These are phyloP conservation scores for Lamellibrachia luymesi DNA, from an alignment of 1,140 invertebrate species.

Conservation along the genomic window DNA sequence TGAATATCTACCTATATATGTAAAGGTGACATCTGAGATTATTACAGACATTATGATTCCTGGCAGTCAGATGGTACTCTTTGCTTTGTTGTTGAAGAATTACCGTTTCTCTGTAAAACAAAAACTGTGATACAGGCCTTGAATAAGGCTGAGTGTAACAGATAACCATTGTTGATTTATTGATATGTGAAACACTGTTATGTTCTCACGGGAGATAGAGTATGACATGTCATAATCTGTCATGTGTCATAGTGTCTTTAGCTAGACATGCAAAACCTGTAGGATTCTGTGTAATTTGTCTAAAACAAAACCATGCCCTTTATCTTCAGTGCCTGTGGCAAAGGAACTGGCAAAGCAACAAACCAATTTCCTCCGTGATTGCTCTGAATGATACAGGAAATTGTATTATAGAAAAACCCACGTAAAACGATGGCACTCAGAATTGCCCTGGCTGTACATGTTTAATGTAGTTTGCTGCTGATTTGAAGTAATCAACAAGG, in stretches of 20 bases:
- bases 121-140: not conserved
- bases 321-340: not conserved
- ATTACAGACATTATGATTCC: not conserved
- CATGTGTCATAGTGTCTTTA: not conserved
- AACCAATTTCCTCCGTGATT: not conserved
- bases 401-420: not conserved
- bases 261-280: not conserved
- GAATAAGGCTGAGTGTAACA: not conserved
- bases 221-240: not conserved
- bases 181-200: not conserved
- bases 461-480: not conserved
- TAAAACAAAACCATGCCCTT: not conserved
- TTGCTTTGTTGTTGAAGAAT: not conserved
- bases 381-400: not conserved
- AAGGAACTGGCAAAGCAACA: not conserved
- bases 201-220: not conserved
- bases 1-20: too few species aligned
- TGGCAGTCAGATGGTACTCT: not conserved
- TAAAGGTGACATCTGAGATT: not conserved
- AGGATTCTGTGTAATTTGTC: not conserved
- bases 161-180: not conserved
- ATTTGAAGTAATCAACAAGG: not conserved
- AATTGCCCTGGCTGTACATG: not conserved
- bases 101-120: not conserved
- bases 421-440: not conserved